Conservation (phyloP, 1,140 invertebrate species). For the Zaprionus lachaisei region DNA sequence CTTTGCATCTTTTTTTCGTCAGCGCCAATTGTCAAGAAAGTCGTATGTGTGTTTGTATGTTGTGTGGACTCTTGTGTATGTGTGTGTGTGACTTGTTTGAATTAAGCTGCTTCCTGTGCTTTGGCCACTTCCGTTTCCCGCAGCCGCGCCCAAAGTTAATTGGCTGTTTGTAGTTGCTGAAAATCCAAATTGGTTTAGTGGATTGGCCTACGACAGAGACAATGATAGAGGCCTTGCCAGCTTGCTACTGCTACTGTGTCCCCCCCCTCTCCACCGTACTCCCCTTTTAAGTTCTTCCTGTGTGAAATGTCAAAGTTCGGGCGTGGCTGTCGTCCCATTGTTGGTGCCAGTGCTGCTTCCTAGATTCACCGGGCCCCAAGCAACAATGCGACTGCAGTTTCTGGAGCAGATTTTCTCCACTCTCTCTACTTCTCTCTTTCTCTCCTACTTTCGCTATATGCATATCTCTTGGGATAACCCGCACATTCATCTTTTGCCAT, state of each 20-base stretch:
- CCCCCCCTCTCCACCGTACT: neutral
- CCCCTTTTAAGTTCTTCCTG: neutral
- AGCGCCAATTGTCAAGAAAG: conserved; percentile 38
- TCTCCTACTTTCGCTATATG: neutral
- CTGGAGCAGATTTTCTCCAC: conserved; percentile 16
- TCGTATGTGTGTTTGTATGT: conserved; percentile 2
- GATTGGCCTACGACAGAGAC: conserved; percentile 29
- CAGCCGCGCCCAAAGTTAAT: conserved; percentile 64
- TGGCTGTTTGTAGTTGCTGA: conserved; percentile 67
- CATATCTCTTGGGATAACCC: conserved; percentile 21
- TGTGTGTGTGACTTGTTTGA: conserved; percentile 35
- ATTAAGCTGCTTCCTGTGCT: conserved; percentile 52
- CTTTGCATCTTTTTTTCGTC: conserved; percentile 43
- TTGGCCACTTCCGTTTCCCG: conserved; percentile 57
- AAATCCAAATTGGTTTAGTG: conserved; percentile 68
- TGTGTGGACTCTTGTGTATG: conserved; percentile 1
- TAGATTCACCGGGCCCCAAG: neutral
- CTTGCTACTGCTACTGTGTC: neutral
- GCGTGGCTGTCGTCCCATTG: conserved; percentile 46
- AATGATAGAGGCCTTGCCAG: conserved; percentile 36
- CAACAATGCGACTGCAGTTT: conserved; percentile 44
- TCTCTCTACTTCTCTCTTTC: neutral
- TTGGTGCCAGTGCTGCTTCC: conserved; percentile 15
- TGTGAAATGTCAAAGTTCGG: conserved; percentile 62
- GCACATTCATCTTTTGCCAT: conserved; percentile 38